Base-by-base conservation (phyloP, 2,113 vertebrate species). In the Antennarius striatus region DNA sequence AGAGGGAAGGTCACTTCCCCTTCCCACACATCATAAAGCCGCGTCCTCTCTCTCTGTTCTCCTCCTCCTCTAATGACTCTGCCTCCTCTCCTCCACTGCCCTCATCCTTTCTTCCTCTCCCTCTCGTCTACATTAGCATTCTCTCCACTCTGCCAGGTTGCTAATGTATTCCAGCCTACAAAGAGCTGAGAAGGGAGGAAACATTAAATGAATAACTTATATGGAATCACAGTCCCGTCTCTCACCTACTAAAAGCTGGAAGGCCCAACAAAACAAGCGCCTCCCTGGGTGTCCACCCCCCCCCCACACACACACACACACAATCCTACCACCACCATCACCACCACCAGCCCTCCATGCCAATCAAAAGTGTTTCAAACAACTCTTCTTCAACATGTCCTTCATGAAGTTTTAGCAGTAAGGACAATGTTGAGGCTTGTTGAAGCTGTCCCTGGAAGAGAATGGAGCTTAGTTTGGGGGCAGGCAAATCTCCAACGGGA, bases 211-310 rank as follows among this genome's bases (percentile, higher is more conserved):
- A 91, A 90, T 89, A 88, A 88, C 82, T 89, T 81, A 86, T 79
- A 65, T 71, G 66, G 72, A 89, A 89, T 88, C 84, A 82, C 66
- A 32, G 77, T 72, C 52, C 22, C 12, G 73, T 84, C 82, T 81
- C 85, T 90, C 89, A 89, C 88, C 90, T 87, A 78, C 87, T 88
- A 88, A 88, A 85, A 90, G 82, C 85, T 83, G 82, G 76, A 75
- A 88, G 78, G 48, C 70, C 64, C 74, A 82, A 83, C 81, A 82
- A 86, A 86, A 85, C 74, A 81, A 81, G 67, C 82, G 29, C 42
- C 68, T 83, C 89, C 77, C 85, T 45, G 67, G 86, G 81, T 36
- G 87, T 65, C 29, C 39, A 28, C 43, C 54, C 17, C 28, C 43
- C 57, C 17, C 32, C 17, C 45, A 39, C 30, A 49, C 32, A 22